Evolutionary conservation across 2,113 vertebrate species (phyloP), one percentile per base, ranked within the genome.

Genomic region (Zapus hudsonius): DNA sequence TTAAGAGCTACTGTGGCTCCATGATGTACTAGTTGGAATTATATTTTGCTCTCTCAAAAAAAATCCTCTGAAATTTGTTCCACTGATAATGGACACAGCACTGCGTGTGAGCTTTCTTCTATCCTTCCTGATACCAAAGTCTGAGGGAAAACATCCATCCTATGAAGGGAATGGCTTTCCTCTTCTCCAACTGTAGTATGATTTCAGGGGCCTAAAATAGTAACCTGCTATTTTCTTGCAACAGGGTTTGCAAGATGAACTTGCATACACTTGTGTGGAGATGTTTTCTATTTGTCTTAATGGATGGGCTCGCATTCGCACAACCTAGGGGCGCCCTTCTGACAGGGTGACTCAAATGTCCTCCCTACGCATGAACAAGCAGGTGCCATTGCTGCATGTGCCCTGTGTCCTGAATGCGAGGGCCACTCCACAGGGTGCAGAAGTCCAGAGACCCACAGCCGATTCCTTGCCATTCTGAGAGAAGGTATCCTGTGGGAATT

Each of bases 181-280:
- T 95, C 89, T 97, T 97, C 84, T 97, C 95, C 95, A 94, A 92
- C 55, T 93, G 47, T 75, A 57, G 29, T 85, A 44, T 75, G 16
- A 94, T 92, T 95, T 95, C 42, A 83, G 47, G 94, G 95, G 93
- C 91, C 90, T 94, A 63, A 97, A 98, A 98, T 97, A 98, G 96
- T 97, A 97, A 88, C 97, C 83, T 89, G 93, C 97, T 98, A 96
- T 98, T 98, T 97, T 97, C 98, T 98, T 98, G 98, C 98, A 98
- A 98, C 40, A 95, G 92, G 92, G 97, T 94, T 98, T 98, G 98
- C 98, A 98, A 98, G 98, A 90, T 94, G n/a, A 93, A 63, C 87
- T 96, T 96, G 91, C 78, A 57, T 96, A 97, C 97, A 59, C 95
- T 95, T 93, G 97, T 92, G 97, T 95, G 96, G 80, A 97, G 91